phyloP scores from a whole-genome alignment of 37 sponge, comb jelly and placozoan genomes.

The Mnemiopsis leidyi region DNA sequence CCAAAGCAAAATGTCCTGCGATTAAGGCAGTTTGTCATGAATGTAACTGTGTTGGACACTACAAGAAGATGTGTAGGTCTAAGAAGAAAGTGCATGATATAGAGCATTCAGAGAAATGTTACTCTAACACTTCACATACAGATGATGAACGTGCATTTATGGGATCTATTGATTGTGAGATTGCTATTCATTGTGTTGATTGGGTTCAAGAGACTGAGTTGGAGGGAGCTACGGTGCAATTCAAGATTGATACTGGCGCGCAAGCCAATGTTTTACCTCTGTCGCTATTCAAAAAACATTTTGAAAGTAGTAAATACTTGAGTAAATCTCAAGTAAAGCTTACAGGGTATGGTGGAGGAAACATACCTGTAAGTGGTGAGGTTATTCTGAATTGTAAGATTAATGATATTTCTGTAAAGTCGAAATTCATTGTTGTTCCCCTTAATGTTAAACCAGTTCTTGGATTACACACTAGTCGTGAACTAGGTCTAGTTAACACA shows the following conservation, averaged over 20 bases:
- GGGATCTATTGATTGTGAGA: not conserved
- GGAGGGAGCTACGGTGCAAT: not conserved
- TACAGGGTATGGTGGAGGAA: constrained; percentile 62
- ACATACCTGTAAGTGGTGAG: constrained; percentile 64
- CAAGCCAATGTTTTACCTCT: constrained; percentile 65
- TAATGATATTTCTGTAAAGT: not conserved
- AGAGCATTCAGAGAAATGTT: not conserved
- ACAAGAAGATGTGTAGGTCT: not conserved
- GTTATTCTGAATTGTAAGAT: not conserved
- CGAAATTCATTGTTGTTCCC: constrained; percentile 34
- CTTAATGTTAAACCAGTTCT: not conserved
- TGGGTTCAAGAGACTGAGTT: not conserved
- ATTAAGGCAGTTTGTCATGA: not conserved
- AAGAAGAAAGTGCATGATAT: not conserved
- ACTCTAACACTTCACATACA: not conserved
- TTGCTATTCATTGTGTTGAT: not conserved
- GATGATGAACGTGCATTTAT: not conserved
- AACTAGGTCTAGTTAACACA: constrained; percentile 46
- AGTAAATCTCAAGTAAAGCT: not conserved
- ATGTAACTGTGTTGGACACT: not conserved
- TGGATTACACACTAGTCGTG: not conserved
- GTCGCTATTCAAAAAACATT: constrained; percentile 54
- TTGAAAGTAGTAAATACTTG: constrained; percentile 2
- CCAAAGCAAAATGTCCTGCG: not conserved
- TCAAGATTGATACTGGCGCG: not conserved